phyloP scores from a whole-genome alignment of 1,140 invertebrate genomes.

The Catajapyx aquilonaris region DNA sequence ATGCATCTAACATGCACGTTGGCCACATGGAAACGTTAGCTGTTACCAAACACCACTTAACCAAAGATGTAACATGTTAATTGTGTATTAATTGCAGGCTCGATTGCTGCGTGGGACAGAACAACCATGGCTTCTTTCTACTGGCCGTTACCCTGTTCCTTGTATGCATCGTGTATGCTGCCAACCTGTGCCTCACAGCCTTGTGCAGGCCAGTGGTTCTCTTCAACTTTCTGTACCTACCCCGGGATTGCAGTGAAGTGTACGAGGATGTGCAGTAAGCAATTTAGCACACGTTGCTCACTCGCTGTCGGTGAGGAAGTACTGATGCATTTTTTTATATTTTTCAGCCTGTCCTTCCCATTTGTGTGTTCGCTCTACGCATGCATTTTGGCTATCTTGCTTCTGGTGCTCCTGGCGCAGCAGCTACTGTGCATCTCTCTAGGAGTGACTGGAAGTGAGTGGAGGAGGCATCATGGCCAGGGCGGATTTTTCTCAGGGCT shows the following conservation, averaged over 20 bases:
- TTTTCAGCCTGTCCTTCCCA: slow-evolving; percentile 22
- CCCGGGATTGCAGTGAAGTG: slow-evolving; percentile 45
- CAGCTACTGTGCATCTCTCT: slow-evolving; percentile 21
- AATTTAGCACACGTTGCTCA: neutral
- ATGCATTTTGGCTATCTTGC: slow-evolving; percentile 18
- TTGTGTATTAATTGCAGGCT: too few species aligned
- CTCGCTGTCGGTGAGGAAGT: neutral
- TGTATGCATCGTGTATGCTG: slow-evolving; percentile 35
- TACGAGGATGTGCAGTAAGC: slow-evolving; percentile 41
- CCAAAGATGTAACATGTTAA: too few species aligned
- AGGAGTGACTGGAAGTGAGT: slow-evolving; percentile 20
- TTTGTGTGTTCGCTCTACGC: slow-evolving; percentile 25
- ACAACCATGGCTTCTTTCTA: slow-evolving; percentile 38
- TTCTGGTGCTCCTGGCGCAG: slow-evolving; percentile 20
- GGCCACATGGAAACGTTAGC: too few species aligned
- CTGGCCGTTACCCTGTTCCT: slow-evolving; percentile 32
- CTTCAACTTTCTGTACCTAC: slow-evolving; percentile 33
- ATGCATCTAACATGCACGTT: too few species aligned
- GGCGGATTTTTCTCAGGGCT: slow-evolving; percentile 7
- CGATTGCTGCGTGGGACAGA: slow-evolving; percentile 43
- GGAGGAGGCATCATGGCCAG: slow-evolving; percentile 9
- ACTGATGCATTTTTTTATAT: slow-evolving; percentile 6
- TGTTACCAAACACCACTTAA: too few species aligned
- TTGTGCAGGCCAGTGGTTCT: slow-evolving; percentile 44
- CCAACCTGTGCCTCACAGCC: slow-evolving; percentile 43